Evolutionary conservation across 2,797 vertebrate species (phyloP).

Genomic region (Adrianichthys oophorus): DNA sequence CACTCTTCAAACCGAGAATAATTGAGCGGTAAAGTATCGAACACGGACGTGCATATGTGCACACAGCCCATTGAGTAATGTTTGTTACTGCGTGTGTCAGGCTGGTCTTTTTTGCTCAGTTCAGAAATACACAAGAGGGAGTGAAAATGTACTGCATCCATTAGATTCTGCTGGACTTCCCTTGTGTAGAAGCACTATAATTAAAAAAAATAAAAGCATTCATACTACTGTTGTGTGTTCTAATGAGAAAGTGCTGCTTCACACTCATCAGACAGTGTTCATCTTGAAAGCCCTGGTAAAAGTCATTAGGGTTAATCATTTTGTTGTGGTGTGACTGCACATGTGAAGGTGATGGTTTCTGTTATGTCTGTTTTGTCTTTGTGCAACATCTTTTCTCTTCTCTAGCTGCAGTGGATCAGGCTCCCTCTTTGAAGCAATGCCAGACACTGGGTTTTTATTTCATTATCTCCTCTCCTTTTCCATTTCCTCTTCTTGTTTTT

Average conservation of each 20-base stretch:
- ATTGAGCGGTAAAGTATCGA: no score
- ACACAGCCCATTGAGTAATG: no score
- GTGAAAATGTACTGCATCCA: no score
- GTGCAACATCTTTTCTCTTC: slow-evolving; percentile 55
- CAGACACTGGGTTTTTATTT: slow-evolving; percentile 69
- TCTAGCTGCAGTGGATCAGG: slow-evolving; percentile 51
- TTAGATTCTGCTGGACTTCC: no score
- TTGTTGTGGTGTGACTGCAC: slow-evolving; percentile 6
- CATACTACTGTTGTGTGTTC: no score
- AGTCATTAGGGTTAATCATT: slow-evolving; percentile 34
- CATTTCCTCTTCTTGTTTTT: slow-evolving; percentile 64
- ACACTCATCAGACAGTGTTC: neutral
- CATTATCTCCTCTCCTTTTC: slow-evolving; percentile 66
- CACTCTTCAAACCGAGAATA: no score
- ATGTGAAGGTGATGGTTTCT: slow-evolving; percentile 29
- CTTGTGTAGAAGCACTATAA: no score
- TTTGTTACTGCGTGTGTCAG: no score
- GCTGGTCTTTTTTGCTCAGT: no score
- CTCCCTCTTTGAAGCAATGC: slow-evolving; percentile 69
- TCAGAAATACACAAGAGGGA: no score
- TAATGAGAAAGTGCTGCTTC: slow-evolving; percentile 11
- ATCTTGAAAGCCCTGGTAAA: slow-evolving; percentile 4
- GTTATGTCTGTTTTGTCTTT: slow-evolving; percentile 43
- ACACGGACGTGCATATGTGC: no score
- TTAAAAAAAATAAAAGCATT: no score